Evolutionary conservation across 2,113 vertebrate genomes (phyloP).

Genomic region (Hippocampus abdominalis): DNA sequence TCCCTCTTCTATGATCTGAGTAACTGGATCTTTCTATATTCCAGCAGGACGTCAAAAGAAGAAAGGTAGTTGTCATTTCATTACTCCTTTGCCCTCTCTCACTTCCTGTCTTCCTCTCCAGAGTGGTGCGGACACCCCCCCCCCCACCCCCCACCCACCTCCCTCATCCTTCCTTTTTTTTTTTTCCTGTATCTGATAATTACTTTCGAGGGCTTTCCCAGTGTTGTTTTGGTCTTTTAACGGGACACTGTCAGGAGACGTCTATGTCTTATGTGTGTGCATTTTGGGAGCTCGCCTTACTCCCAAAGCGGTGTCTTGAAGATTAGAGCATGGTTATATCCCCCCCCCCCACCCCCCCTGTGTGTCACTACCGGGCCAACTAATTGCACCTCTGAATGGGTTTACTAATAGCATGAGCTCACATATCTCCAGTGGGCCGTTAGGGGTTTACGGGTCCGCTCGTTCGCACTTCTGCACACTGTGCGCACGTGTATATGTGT

Average conservation of each 20-base stretch:
- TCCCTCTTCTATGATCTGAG: slow-evolving; percentile 43
- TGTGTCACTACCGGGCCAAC: slow-evolving; percentile 48
- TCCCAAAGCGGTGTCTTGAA: slow-evolving; percentile 53
- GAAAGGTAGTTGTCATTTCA: slow-evolving; percentile 74
- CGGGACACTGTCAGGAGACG: slow-evolving; percentile 10
- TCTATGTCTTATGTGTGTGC: slow-evolving; percentile 29
- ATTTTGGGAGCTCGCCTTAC: slow-evolving; percentile 37
- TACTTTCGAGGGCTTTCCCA: slow-evolving; percentile 34
- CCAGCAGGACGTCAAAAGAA: slow-evolving; percentile 76
- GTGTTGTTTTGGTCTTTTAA: slow-evolving; percentile 41
- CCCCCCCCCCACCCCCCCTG: too few species aligned
- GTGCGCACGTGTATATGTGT: slow-evolving; percentile 12
- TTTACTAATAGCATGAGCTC: slow-evolving; percentile 61
- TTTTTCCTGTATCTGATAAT: slow-evolving; percentile 25
- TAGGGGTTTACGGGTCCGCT: slow-evolving; percentile 49
- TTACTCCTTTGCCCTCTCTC: slow-evolving; percentile 42
- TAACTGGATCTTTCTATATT: slow-evolving; percentile 73
- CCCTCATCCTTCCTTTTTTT: slow-evolving; percentile 11
- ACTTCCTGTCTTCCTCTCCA: slow-evolving; percentile 40
- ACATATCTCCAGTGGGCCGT: slow-evolving; percentile 28
- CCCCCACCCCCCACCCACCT: too few species aligned
- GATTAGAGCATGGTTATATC: slow-evolving; percentile 52
- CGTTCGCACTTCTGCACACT: slow-evolving; percentile 35
- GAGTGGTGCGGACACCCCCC: slow-evolving; percentile 16
- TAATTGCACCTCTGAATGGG: slow-evolving; percentile 39